phyloP scores from a whole-genome alignment of 2,113 vertebrate genomes.

The Morone chrysops region DNA sequence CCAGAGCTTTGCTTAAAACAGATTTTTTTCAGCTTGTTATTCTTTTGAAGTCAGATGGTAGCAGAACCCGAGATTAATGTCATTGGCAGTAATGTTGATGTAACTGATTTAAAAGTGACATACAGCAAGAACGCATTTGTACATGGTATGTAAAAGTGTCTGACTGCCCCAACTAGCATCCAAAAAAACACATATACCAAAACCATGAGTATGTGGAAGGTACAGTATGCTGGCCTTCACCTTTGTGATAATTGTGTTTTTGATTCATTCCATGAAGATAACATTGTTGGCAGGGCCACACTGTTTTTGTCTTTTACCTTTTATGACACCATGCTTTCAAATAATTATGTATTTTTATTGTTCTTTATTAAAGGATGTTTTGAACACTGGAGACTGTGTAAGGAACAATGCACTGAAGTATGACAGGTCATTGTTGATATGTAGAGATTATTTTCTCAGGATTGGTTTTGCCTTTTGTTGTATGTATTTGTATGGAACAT shows the following conservation, averaged over 20 bases:
- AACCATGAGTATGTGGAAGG: conserved; percentile 47
- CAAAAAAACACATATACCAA: conserved; percentile 72
- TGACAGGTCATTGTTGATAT: conserved; percentile 60
- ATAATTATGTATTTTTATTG: conserved; percentile 41
- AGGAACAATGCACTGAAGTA: conserved; percentile 56
- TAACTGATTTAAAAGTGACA: background rate
- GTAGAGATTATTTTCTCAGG: conserved; percentile 82
- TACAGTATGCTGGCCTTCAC: conserved; percentile 37
- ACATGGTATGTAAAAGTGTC: conserved; percentile 27
- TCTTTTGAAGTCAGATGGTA: conserved; percentile 10
- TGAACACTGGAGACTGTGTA: conserved; percentile 67
- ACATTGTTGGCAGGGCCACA: conserved; percentile 75
- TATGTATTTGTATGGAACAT: conserved; percentile 71
- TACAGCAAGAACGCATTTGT: conserved; percentile 32
- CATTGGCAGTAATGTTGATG: background rate
- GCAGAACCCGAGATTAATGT: background rate
- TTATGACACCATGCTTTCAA: conserved; percentile 47
- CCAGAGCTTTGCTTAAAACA: conserved; percentile 41
- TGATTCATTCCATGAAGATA: conserved; percentile 43
- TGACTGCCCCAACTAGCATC: conserved; percentile 44
- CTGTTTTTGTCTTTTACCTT: conserved; percentile 41
- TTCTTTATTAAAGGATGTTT: conserved; percentile 55
- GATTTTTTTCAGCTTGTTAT: conserved; percentile 30
- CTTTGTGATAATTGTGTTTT: conserved; percentile 46
- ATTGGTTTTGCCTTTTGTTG: conserved; percentile 67